Conservation (phyloP, 2,113 vertebrate species). For the Craseonycteris thonglongyai region DNA sequence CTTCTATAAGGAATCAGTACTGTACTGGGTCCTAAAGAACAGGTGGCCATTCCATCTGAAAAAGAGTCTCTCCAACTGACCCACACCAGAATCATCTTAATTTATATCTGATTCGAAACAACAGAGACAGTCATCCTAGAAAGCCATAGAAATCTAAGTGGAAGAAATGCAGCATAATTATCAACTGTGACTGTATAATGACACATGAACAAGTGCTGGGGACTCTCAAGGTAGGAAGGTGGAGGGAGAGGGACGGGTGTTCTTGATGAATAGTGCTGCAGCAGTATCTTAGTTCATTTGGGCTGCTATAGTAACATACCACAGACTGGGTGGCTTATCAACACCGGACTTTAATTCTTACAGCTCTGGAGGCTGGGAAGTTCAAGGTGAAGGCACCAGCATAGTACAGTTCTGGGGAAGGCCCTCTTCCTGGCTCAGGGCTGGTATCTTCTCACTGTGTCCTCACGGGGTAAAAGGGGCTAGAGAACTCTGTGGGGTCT, state of each 20-base stretch:
- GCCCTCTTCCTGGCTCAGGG: background rate
- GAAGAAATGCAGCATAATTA: background rate
- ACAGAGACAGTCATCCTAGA: background rate
- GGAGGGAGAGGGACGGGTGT: background rate
- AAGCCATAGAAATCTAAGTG: background rate
- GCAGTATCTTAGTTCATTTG: background rate
- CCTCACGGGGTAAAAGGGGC: background rate
- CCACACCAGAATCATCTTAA: background rate
- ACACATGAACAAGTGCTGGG: background rate
- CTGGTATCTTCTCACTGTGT: background rate
- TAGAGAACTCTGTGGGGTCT: background rate
- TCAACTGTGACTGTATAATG: background rate
- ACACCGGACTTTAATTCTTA: background rate
- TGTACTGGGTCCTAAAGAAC: background rate
- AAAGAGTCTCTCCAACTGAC: background rate
- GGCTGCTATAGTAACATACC: background rate
- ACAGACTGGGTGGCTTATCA: background rate
- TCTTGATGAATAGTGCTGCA: background rate
- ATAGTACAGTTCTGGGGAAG: background rate
- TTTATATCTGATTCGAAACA: background rate
- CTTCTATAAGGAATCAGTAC: too few species aligned
- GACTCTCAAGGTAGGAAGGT: background rate
- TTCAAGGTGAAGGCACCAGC: background rate
- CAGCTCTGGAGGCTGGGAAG: too few species aligned
- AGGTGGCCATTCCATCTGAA: accelerated